phyloP scores from a whole-genome alignment of 1,140 invertebrate genomes.

The Steinernema feltiae region DNA sequence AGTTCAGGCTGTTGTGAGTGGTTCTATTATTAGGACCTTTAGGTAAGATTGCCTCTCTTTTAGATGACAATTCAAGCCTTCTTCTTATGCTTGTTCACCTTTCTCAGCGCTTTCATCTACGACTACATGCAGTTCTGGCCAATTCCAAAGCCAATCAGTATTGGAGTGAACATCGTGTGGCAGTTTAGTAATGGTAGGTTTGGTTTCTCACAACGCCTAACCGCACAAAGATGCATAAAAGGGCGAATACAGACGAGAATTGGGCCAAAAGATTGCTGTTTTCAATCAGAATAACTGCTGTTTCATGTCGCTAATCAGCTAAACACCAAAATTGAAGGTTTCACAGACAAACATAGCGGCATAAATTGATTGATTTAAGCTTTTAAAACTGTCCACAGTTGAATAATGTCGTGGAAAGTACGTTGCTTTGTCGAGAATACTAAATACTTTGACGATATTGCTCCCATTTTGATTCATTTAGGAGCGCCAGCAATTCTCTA shows the following conservation, averaged over 20 bases:
- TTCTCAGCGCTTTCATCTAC: not conserved
- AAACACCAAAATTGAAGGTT: too few species aligned
- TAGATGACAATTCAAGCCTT: constrained; percentile 2
- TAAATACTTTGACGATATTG: too few species aligned
- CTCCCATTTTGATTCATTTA: too few species aligned
- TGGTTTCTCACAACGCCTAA: too few species aligned
- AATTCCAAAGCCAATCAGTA: not conserved
- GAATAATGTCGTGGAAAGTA: too few species aligned
- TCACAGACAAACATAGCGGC: too few species aligned
- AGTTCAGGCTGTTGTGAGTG: not conserved
- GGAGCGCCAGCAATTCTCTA: not conserved
- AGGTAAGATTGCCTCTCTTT: not conserved
- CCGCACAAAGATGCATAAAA: too few species aligned
- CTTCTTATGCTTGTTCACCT: not conserved
- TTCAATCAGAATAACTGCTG: not conserved
- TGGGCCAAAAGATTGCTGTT: too few species aligned
- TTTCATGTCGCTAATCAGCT: too few species aligned
- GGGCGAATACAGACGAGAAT: too few species aligned
- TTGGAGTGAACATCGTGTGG: not conserved
- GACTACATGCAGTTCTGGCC: not conserved
- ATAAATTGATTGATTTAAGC: not conserved
- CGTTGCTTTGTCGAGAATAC: too few species aligned
- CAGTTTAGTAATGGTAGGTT: constrained; percentile 6
- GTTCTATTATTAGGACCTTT: not conserved
- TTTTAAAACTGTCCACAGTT: too few species aligned